Conservation (phyloP, 2,797 vertebrate species). For the Apogon talboti region DNA sequence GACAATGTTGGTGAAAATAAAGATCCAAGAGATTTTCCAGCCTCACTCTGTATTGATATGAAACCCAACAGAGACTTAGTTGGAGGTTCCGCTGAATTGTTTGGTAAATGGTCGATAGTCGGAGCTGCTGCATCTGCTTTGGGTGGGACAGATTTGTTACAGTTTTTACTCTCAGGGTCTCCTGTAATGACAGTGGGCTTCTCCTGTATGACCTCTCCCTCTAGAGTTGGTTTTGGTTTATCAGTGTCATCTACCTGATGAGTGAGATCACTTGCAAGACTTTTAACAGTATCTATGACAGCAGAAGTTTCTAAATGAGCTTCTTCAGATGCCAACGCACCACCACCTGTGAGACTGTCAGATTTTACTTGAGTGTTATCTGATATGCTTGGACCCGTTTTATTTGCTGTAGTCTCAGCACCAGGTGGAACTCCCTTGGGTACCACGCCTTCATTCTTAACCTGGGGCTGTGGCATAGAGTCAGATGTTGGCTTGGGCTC, state of each 20-base stretch:
- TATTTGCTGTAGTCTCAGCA: slow-evolving; percentile 30
- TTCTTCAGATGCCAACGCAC: slow-evolving; percentile 13
- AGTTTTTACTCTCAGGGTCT: slow-evolving; percentile 57
- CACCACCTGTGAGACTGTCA: slow-evolving; percentile 12
- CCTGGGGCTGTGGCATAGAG: slow-evolving; percentile 37
- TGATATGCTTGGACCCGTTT: slow-evolving; percentile 25
- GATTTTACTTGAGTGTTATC: slow-evolving; percentile 41
- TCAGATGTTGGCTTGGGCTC: slow-evolving; percentile 45
- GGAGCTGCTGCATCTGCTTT: slow-evolving; percentile 11
- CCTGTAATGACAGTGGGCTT: slow-evolving; percentile 64
- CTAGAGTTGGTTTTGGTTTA: slow-evolving; percentile 39
- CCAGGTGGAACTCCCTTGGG: slow-evolving; percentile 30
- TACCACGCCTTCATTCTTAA: slow-evolving; percentile 49
- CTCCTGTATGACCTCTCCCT: slow-evolving; percentile 63
- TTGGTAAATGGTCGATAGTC: slow-evolving; percentile 49
- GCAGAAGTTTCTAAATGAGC: slow-evolving; percentile 25
- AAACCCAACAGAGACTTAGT: slow-evolving; percentile 83
- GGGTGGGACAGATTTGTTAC: slow-evolving; percentile 55
- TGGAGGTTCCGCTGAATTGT: slow-evolving; percentile 64
- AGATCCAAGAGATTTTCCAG: slow-evolving; percentile 86
- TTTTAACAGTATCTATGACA: slow-evolving; percentile 27
- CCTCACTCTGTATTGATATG: slow-evolving; percentile 80
- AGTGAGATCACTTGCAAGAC: slow-evolving; percentile 25
- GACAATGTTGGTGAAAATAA: slow-evolving; percentile 86
- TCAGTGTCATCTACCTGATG: slow-evolving; percentile 34